Evolutionary conservation across 2,888 invertebrate species (phyloP), one percentile per base, ranked within the genome.

Genomic region (Melangyna quadrimaculata): DNA sequence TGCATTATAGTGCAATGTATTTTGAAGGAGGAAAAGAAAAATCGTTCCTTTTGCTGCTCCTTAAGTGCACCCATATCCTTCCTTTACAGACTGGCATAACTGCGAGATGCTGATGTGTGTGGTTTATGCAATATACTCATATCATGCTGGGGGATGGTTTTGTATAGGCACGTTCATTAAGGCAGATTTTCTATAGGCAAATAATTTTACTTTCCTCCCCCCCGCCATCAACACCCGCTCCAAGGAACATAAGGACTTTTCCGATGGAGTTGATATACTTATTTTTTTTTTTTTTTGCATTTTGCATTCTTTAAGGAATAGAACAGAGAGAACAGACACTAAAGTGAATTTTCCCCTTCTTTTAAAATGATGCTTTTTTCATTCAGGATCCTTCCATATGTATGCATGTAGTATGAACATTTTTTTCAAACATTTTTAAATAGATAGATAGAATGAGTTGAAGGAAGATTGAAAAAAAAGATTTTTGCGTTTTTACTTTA

Each of bases 51-150:
- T 80, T 77, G 69, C 77, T 80, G 80, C 72, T 80, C 69, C 86
- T 81, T 86, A 86, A 86, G 86, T 86, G 81, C 73, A 86, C 32
- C 86, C 86, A 81, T 78, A 81, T 86, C 86, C 81, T 81, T 81
- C 81, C 81, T 86, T 72, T 48, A 57, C 70, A 80, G 86, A 81
- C 82, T 37, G 51, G 32, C 17, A n/a, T 8, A 27, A 10, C 2
- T 35, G 12, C 35, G n/a, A 2, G 14, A 14, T 12, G 37, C 37
- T 43, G 45, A 17, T 27, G 17, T 40, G 10, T 40, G 40, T 37
- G 10, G 35, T 40, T 8, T 17, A 29, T 14, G 22, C 22, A 48
- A 45, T 45, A 19, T n/a, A n/a, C n/a, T n/a, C n/a, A n/a, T 12
- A 10, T 45, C 1, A 57, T 69, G n/a, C n/a, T n/a, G n/a, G 35